Evolutionary conservation across 2,888 invertebrate genomes (phyloP), one percentile per base, ranked within the genome.

Genomic region (Amphiduros pacificus): DNA sequence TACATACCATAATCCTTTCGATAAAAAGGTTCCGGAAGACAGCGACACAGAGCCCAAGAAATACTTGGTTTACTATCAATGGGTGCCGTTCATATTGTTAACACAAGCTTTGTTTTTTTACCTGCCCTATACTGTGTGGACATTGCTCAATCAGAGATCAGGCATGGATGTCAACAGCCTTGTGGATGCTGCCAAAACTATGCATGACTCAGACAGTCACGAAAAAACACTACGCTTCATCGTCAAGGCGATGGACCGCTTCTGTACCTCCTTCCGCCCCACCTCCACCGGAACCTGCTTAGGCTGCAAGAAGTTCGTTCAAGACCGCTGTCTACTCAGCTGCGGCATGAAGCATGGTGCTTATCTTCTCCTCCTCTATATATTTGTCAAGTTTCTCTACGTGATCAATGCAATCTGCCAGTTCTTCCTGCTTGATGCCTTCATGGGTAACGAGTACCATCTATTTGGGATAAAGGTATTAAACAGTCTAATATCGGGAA

Each of bases 1-100:
- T 72, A 85, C 85, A 29, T 85, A 84, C 70, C 84, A 82, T 73
- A 76, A 85, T 24, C 82, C 82, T 58, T 79, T 84, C 66, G 74
- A 82, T 66, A 81, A 83, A 63, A 76, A 80, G 51, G 6, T 52
- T 3, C 72, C 83, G 48, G 80, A 81, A 2, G 76, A 80, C 32
- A 79, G 76, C 49, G n/a, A n/a, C n/a, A n/a, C n/a, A n/a, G 75
- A 79, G 60, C 71, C 75, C 57, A 76, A 80, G 52, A 70, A 77
- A 60, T 80, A 51, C 6, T 26, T 58, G 3, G 49, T 58, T 29
- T 63, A 63, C 40, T 63, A 63, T 57, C 64, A 63, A 32, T 63
- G 64, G 64, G 64, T 63, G 14, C 64, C 64, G 1, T 49, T 63
- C 50, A 48, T 63, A 1, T 41, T 63, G n/a, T n/a, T 63, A 14